Percentiles rank a stretch among this genome's conserved stretches.
Conservation (phyloP, 37 sponge, comb jelly and placozoan species). For the Chondrosia reniformis region DNA sequence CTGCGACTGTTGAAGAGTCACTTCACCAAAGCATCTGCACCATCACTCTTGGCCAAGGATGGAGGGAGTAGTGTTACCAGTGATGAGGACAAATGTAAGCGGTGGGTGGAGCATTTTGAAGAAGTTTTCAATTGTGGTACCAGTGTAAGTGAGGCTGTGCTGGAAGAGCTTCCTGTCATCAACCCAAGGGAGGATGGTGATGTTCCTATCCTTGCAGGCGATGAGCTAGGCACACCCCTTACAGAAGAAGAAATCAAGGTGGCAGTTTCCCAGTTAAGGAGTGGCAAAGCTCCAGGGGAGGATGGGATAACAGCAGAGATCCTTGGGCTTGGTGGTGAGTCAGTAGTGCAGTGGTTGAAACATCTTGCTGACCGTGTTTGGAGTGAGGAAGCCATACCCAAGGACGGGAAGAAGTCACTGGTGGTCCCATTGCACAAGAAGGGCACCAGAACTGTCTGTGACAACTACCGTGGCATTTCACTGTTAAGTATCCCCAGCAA, state of each 20-base stretch:
- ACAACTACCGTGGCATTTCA: conserved; percentile 6
- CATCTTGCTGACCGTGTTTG: conserved; percentile 1
- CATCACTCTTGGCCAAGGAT: neutral
- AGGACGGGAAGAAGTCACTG: neutral
- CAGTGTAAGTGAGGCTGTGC: neutral
- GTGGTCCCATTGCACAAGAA: conserved; percentile 4
- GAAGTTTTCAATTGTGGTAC: neutral
- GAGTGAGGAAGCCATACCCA: neutral
- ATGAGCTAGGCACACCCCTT: neutral
- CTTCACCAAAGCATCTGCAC: neutral
- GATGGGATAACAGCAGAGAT: neutral
- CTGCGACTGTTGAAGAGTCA: neutral
- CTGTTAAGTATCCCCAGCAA: neutral
- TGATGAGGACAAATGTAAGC: neutral
- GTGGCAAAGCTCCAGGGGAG: neutral
- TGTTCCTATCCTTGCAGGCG: neutral
- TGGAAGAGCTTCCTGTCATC: neutral
- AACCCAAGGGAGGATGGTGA: neutral
- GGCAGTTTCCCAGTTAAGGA: neutral
- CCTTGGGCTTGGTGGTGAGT: neutral
- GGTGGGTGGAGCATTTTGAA: conserved; percentile 7
- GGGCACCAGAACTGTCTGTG: neutral
- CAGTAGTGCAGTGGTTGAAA: neutral
- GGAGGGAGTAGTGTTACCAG: neutral
- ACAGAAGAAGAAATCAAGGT: conserved; percentile 1